Evolutionary conservation across 2,113 vertebrate species (phyloP), one percentile per base, ranked within the genome.

Genomic region (Pluvianellus socialis): DNA sequence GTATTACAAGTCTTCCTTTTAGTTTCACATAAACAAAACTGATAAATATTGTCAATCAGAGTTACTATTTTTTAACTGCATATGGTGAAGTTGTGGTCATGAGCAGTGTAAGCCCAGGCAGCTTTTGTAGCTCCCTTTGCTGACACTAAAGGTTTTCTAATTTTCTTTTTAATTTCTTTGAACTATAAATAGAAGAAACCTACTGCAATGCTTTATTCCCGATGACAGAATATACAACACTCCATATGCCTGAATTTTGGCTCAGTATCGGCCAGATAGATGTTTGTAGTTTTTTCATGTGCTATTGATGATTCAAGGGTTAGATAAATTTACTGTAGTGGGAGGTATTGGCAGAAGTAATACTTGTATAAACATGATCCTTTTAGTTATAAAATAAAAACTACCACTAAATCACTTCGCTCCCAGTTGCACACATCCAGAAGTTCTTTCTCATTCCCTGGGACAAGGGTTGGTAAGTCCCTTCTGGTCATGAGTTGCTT

Each of bases 1-100:
- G 89, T 94, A 96, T 95, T 94, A 59, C 91, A 96, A 92, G 84
- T 90, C 90, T 94, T 96, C 82, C 85, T 93, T 97, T 95, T 95
- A 94, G 89, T 90, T 96, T 93, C 85, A 91, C 79, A 82, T 95
- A 96, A 96, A 95, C 95, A 96, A 88, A 93, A 91, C 71, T 90
- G 91, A 96, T 97, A 96, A 96, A 97, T 97, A 95, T 86, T 95
- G 96, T 95, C 95, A 94, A 86, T 96, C 92, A 96, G 67, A 67
- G 74, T 89, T 86, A 63, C 79, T 94, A 90, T 92, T 96, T 97
- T 95, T 95, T 91, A 95, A 88, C 81, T 92, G 65, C 87, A n/a
- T 88, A 77, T 92, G 67, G 81, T 62, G 67, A 92, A 95, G 70
- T 44, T 79, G 77, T 92, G 86, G 92, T 85, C 89, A 89, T 53